phyloP scores from a whole-genome alignment of 1,140 invertebrate genomes.

The Melanaphis sacchari region DNA sequence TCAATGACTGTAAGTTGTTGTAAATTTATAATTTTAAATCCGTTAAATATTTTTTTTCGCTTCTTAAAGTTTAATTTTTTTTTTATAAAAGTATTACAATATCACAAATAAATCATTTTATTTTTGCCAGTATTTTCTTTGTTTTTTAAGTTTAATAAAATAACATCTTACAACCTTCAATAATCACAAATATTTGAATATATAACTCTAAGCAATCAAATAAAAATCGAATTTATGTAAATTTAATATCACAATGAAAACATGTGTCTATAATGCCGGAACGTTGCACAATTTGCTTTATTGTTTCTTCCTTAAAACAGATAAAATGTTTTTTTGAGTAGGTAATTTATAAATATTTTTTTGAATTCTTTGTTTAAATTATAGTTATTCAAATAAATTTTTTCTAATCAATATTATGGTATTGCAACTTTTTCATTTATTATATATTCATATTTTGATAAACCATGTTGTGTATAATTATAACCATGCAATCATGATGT shows the following conservation, averaged over 20 bases:
- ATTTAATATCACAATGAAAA: neutral
- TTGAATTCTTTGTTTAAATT: neutral
- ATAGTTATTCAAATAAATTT: neutral
- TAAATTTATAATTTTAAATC: neutral
- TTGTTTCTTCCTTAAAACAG: neutral
- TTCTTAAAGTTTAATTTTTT: neutral
- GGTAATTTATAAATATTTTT: neutral
- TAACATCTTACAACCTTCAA: neutral
- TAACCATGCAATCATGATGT: too few species aligned
- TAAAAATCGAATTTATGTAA: neutral
- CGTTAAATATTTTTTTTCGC: neutral
- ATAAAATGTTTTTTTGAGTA: neutral
- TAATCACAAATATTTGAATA: neutral
- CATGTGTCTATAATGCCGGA: neutral
- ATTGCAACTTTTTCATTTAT: neutral
- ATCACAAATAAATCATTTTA: neutral
- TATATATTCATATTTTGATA: neutral
- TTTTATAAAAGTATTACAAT: neutral
- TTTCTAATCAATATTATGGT: neutral
- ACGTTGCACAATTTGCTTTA: neutral
- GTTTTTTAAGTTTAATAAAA: neutral
- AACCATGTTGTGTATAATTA: neutral
- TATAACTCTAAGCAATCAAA: neutral
- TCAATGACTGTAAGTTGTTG: neutral
- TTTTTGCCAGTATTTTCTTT: neutral